Percentiles rank a stretch among this genome's conserved stretches.
phyloP scores from a whole-genome alignment of 2,113 vertebrate genomes.

The Euleptes europaea region DNA sequence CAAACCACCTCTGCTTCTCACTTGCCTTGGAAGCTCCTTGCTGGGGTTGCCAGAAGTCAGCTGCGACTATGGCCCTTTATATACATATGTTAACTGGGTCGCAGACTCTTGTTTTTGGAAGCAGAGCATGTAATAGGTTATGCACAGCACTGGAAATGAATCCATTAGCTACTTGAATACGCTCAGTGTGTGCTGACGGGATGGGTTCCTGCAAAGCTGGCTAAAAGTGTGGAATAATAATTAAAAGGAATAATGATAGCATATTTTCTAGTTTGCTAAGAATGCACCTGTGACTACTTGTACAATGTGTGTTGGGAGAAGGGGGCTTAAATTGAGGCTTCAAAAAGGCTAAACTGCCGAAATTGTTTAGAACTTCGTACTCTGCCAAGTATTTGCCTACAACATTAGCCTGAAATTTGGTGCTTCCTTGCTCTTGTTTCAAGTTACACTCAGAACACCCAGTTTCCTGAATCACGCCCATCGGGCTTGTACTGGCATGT shows the following conservation, averaged over 20 bases:
- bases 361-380: neutral
- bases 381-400: neutral
- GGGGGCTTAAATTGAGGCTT: neutral
- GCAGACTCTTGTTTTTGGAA: neutral
- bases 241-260: neutral
- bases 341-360: neutral
- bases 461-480: neutral
- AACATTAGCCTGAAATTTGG: neutral
- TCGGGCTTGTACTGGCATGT: neutral
- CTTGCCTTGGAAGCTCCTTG: too few relatives aligned
- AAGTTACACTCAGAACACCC: neutral
- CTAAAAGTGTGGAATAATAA: neutral
- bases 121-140: rapidly evolving
- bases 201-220: neutral
- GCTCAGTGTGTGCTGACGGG: rapidly evolving
- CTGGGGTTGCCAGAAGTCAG: too few relatives aligned
- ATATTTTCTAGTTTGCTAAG: neutral
- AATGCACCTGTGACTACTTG: neutral
- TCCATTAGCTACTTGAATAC: neutral
- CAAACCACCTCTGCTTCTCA: too few relatives aligned
- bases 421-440: neutral
- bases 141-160: neutral
- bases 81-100: neutral
- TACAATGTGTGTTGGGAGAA: neutral
- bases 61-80: too few relatives aligned